Evolutionary conservation across 2,113 vertebrate species (phyloP), one percentile per base, ranked within the genome.

Genomic region (Alligator mississippiensis): DNA sequence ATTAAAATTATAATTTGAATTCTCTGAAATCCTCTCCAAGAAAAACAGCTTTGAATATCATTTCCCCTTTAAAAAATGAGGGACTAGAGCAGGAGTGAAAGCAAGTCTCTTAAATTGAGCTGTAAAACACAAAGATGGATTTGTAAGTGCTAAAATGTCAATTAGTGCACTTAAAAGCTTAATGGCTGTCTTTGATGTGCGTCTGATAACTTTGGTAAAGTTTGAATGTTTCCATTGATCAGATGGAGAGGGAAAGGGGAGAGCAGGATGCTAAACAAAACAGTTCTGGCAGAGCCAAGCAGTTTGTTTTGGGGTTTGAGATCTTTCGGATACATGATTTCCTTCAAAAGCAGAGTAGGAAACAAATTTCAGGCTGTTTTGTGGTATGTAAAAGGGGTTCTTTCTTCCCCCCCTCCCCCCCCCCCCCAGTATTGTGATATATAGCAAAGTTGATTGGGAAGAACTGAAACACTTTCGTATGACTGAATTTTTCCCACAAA

Each of bases 91-190:
- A 80, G 58, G 61, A 0, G 0, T 57, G 47, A 76, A 88, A 82
- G 58, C 55, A 57, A 90, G 80, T 94, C 80, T 82, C 91, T 93
- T 90, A 89, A 84, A 82, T 62, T 70, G 92, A 93, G 70, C 81
- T 87, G 87, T 92, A 84, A 82, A 94, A 96, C 90, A 63, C 62
- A 66, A n/a, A 96, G 90, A 94, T 97, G 92, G 82, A 93, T 95
- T 95, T 96, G 88, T 94, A 97, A 93, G 93, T 89, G 92, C 95
- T 95, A 94, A 96, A 96, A 95, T 96, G 93, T 96, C 95, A 95
- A 85, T 96, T 94, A 96, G 87, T 93, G 75, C 84, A 92, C 95
- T 96, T 97, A 89, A 95, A 96, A 96, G 96, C 95, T 93, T 96
- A 93, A 94, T 94, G 89, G 80, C 77, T 89, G 54, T 76, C 94